A percentile compares a stretch with the other conserved stretches of the same genome.
Evolutionary conservation across 1,140 invertebrate species (phyloP).

Genomic region (Asbolus verrucosus): DNA sequence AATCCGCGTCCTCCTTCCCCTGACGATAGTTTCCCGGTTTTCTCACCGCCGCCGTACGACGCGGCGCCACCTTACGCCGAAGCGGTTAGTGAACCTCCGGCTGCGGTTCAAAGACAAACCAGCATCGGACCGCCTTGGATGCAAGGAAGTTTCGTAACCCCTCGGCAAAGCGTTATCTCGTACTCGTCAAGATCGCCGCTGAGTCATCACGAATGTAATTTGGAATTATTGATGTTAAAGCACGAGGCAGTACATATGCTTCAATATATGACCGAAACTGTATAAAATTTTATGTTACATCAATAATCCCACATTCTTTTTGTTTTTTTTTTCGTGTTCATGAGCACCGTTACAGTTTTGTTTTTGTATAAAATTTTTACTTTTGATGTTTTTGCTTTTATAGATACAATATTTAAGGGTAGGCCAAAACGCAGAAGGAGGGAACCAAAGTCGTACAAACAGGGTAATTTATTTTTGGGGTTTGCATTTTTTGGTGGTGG

Average conservation of each 20-base stretch:
- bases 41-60: constrained; percentile 82
- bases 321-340: neutral
- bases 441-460: constrained; percentile 68
- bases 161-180: constrained; percentile 76
- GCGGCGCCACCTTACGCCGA: constrained; percentile 64
- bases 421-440: constrained; percentile 68
- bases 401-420: constrained; percentile 68
- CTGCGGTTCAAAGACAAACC: constrained; percentile 64
- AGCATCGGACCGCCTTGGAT: constrained; percentile 71
- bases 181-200: constrained; percentile 77
- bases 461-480: constrained; percentile 67
- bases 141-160: constrained; percentile 66
- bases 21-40: constrained; percentile 85
- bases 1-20: constrained; percentile 75
- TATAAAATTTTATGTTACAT: too few species aligned
- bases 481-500: constrained; percentile 39
- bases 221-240: constrained; percentile 36
- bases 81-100: constrained; percentile 62
- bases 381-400: constrained; percentile 61
- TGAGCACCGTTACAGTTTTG: constrained; percentile 20
- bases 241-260: constrained; percentile 47
- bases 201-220: constrained; percentile 89
- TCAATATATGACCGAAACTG: neutral
- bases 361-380: constrained; percentile 41
- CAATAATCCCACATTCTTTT: constrained; percentile 33